Conservation (phyloP, 35 echinoderm and acorn worm species). For the Strongylocentrotus purpuratus region DNA sequence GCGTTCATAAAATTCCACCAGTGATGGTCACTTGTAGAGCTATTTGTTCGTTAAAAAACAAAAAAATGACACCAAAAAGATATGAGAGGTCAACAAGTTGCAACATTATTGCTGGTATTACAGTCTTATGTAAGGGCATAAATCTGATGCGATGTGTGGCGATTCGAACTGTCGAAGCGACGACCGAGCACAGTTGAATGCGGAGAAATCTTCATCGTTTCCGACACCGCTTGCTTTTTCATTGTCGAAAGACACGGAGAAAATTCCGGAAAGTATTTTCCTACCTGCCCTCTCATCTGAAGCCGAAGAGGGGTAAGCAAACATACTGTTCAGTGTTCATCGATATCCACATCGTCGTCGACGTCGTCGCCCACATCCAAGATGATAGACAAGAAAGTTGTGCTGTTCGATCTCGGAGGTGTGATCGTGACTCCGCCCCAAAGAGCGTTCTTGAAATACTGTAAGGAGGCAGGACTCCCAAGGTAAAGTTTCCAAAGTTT, state of each 20-base stretch:
- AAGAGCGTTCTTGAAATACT: conserved; percentile 15
- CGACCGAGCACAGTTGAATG: not conserved
- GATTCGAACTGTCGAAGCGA: not conserved
- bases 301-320: not conserved
- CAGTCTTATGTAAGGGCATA: too few species aligned
- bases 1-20: too few species aligned
- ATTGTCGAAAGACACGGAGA: not conserved
- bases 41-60: too few species aligned
- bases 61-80: too few species aligned
- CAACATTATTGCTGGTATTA: too few species aligned
- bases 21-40: too few species aligned
- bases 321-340: not conserved
- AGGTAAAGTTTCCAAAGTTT: not conserved
- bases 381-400: conserved; percentile 15
- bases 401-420: conserved; percentile 34
- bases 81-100: too few species aligned
- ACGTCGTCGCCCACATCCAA: not conserved
- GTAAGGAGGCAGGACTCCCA: not conserved
- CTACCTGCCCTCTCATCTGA: not conserved
- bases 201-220: not conserved
- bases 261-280: conserved; percentile 23
- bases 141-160: not conserved
- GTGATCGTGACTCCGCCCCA: conserved; percentile 33
- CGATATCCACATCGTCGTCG: not conserved
- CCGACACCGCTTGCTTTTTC: not conserved